phyloP scores from a whole-genome alignment of 2,888 invertebrate genomes.

The Drosophila multiciliata region DNA sequence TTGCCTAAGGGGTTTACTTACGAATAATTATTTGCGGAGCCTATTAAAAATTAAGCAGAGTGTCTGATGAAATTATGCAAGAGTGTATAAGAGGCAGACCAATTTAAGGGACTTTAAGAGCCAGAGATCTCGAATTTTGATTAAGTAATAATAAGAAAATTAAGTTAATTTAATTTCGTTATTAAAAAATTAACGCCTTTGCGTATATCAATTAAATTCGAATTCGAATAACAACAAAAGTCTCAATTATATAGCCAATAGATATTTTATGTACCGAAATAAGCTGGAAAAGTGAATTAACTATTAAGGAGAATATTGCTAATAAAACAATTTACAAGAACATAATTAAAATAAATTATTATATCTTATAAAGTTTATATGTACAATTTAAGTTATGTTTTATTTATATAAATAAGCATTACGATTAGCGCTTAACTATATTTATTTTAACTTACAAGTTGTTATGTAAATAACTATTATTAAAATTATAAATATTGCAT shows the following conservation, averaged over 20 bases:
- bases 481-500: not conserved
- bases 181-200: not conserved
- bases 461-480: not conserved
- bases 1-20: not conserved
- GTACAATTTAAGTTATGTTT: not conserved
- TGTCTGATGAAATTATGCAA: not conserved
- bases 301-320: not conserved
- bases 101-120: not conserved
- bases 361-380: no score
- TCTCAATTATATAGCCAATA: not conserved
- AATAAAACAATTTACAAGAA: not conserved
- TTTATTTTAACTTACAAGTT: not conserved
- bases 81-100: no score
- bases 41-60: not conserved
- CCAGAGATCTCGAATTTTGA: not conserved
- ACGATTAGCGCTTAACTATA: not conserved
- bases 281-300: not conserved
- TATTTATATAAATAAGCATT: not conserved
- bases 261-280: not conserved
- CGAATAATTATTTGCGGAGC: not conserved
- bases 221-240: not conserved
- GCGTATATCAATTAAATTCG: not conserved
- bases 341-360: not conserved
- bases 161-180: not conserved
- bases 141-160: not conserved